Base-by-base conservation (phyloP, 2,797 vertebrate genomes). In the Telmatherina bonti region DNA sequence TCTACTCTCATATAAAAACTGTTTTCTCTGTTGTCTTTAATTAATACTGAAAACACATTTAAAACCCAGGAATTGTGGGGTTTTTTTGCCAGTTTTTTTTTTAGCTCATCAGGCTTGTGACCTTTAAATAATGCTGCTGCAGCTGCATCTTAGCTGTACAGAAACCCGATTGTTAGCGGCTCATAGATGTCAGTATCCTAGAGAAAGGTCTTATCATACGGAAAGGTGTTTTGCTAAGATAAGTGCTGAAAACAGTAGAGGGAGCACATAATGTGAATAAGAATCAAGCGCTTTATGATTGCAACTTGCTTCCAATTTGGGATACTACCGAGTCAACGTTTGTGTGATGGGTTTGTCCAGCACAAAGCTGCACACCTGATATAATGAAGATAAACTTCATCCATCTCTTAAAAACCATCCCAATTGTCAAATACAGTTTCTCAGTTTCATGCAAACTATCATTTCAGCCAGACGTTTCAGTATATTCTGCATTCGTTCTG, bases 221-320 rank as follows among this genome's bases (percentile, higher is more conserved):
- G 63, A 90, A 94, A 94, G 92, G 93, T 95, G 94, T 93, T 94
- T 91, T 85, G 83, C 89, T 90, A 84, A 88, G 94, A 95, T 95
- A 95, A 94, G 91, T 89, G 62, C 54, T 77, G 73, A 70, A 79
- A 88, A 88, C 70, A 83, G 81, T 79, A 57, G 57, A 76, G 82
- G 56, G 54, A 76, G 67, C 52, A 71, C 72, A 16, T 81, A 80
- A 66, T 56, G 70, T 76, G 85, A 88, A 91, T 85, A 64, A 87
- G 84, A 88, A 88, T 83, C 71, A 88, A 88, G 82, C 76, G 72
- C 78, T 83, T 85, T 84, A 20, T 31, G 87, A 91, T 85, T 79
- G 29, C 70, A 89, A 89, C 86, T 49, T 62, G 22, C 58, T 70
- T 77, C 60, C 45, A 72, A 76, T 88, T 62, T 57, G 41, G 74